These are phyloP conservation scores for Pseudomyrmex sp. DNA, from an alignment of 1,140 invertebrate genomes.

Conservation along the genomic window DNA sequence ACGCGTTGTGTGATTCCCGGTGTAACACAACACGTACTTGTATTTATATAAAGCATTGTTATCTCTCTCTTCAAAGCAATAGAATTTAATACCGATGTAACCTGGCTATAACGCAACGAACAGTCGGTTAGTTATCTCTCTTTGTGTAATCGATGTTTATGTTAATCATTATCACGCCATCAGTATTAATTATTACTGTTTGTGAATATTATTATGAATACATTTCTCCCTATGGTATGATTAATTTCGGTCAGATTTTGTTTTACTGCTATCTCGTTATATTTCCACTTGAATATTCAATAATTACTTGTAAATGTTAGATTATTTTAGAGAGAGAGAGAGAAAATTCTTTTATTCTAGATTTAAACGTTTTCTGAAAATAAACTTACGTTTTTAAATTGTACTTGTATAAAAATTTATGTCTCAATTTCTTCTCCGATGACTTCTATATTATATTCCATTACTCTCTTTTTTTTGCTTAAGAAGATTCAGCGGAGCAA, in stretches of 20 bases:
- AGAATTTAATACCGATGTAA: slow-evolving; percentile 23
- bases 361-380: background rate
- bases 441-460: background rate
- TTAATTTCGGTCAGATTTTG: slow-evolving; percentile 17
- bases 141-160: slow-evolving; percentile 30
- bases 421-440: background rate
- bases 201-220: background rate
- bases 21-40: background rate
- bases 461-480: slow-evolving; percentile 29
- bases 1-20: background rate
- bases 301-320: background rate
- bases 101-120: background rate
- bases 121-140: slow-evolving; percentile 21
- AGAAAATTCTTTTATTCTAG: too few species aligned
- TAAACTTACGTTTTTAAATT: background rate
- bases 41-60: slow-evolving; percentile 13
- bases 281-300: background rate
- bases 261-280: slow-evolving; percentile 22
- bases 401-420: background rate
- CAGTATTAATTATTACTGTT: slow-evolving; percentile 24
- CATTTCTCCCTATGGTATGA: slow-evolving; percentile 6
- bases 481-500: background rate
- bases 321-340: too few species aligned
- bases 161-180: slow-evolving; percentile 22
- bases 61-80: background rate